Evolutionary conservation across 2,113 vertebrate genomes (phyloP).

Genomic region (rabbit (Oryctolagus cuniculus)): mOryCun1.1 NC_091442.1:87774501-87775000

Average conservation of each 20-base stretch:
- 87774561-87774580: too few relatives aligned
- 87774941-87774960: slow-evolving; percentile 31
- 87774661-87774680: background rate
- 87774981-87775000: slow-evolving; percentile 49
- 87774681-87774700: background rate
- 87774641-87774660: background rate
- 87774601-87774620: background rate
- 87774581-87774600: background rate
- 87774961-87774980: slow-evolving; percentile 57
- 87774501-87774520: too few relatives aligned
- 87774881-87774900: slow-evolving; percentile 58
- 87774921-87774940: background rate
- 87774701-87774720: background rate
- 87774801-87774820: slow-evolving; percentile 31
- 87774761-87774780: background rate
- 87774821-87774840: slow-evolving; percentile 58
- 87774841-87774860: slow-evolving; percentile 61
- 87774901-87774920: slow-evolving; percentile 72
- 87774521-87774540: too few relatives aligned
- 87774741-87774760: background rate
- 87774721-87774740: background rate
- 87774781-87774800: background rate
- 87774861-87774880: slow-evolving; percentile 60
- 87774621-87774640: background rate
- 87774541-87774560: too few relatives aligned